A percentile compares a stretch with the other conserved stretches of the same genome.
These are phyloP conservation scores for Autographa pulchrina DNA, from an alignment of 2,888 invertebrate species.

Conservation along the genomic window DNA sequence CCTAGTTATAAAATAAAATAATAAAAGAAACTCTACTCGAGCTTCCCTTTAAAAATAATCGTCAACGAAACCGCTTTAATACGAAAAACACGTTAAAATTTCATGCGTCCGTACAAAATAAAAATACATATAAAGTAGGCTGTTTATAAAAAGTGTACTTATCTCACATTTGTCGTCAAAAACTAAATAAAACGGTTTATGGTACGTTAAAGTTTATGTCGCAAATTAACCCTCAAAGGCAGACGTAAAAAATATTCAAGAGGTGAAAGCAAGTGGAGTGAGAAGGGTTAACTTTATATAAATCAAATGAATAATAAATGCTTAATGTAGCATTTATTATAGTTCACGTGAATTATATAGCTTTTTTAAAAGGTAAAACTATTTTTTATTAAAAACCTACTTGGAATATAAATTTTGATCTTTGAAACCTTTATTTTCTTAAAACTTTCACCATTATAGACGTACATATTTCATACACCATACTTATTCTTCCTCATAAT, in stretches of 20 bases:
- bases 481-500: too few relatives aligned
- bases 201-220: constrained; percentile 38
- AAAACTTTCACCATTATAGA: too few relatives aligned
- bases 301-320: constrained; percentile 1
- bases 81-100: constrained; percentile 14
- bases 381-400: not conserved
- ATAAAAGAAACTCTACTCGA: not conserved
- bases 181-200: constrained; percentile 51
- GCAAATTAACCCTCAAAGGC: constrained; percentile 36
- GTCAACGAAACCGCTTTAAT: not conserved
- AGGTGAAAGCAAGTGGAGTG: constrained; percentile 6
- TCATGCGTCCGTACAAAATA: constrained; percentile 19
- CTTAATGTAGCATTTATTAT: not conserved
- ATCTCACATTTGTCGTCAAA: constrained; percentile 42
- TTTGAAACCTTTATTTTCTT: not conserved
- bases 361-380: not conserved
- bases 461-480: too few relatives aligned
- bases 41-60: not conserved
- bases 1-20: not conserved
- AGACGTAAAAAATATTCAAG: constrained; percentile 4
- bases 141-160: constrained; percentile 18
- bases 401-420: not conserved
- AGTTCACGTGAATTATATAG: not conserved
- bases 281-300: constrained; percentile 4
- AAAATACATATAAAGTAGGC: constrained; percentile 31